Conservation (phyloP, 2,797 vertebrate species). For the Atherinosoma microstoma region DNA sequence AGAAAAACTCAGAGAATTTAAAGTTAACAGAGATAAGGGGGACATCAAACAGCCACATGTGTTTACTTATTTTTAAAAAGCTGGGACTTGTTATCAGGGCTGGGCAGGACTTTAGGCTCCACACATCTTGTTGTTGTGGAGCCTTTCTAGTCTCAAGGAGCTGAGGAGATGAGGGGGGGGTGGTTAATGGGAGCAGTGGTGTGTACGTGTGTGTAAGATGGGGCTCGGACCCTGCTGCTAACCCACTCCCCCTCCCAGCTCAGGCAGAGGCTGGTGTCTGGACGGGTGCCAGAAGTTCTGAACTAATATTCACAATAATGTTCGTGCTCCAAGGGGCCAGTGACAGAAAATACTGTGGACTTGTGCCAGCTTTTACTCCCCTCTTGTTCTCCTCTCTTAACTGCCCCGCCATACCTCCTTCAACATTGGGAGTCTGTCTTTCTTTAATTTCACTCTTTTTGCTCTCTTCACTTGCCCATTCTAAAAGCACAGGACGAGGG, state of each 20-base stretch:
- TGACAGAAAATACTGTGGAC: constrained; percentile 74
- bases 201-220: constrained; percentile 38
- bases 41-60: constrained; percentile 83
- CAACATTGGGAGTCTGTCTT: constrained; percentile 46
- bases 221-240: constrained; percentile 70
- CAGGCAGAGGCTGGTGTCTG: constrained; percentile 70
- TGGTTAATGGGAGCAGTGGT: constrained; percentile 61
- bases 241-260: constrained; percentile 31
- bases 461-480: constrained; percentile 23
- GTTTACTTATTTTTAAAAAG: constrained; percentile 80
- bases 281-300: constrained; percentile 77
- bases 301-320: constrained; percentile 79
- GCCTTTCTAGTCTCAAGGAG: constrained; percentile 74
- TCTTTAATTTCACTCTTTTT: constrained; percentile 41
- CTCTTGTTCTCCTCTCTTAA: constrained; percentile 55
- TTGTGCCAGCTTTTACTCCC: constrained; percentile 67
- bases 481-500: constrained; percentile 39
- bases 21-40: constrained; percentile 82
- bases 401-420: constrained; percentile 49
- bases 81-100: constrained; percentile 85
- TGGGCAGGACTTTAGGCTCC: constrained; percentile 81
- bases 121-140: constrained; percentile 80
- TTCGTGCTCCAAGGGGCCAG: constrained; percentile 68
- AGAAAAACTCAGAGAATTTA: constrained; percentile 78
- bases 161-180: constrained; percentile 52